phyloP scores from a whole-genome alignment of 2,888 invertebrate genomes.

The Tanytarsus gracilentus region DNA sequence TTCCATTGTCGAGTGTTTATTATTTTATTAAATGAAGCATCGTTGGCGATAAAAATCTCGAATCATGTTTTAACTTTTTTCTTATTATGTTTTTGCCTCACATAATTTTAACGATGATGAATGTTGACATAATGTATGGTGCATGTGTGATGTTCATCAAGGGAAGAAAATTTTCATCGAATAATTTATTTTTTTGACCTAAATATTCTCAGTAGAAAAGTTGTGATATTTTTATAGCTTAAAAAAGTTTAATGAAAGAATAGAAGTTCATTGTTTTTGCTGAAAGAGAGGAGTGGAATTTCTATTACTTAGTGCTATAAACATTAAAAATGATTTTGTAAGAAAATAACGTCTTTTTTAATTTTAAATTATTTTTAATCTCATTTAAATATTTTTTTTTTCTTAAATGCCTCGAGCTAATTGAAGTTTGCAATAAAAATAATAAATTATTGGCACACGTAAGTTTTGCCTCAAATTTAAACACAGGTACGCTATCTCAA shows the following conservation, averaged over 20 bases:
- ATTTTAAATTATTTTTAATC: too few species aligned
- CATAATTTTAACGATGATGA: constrained; percentile 7
- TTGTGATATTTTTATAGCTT: neutral
- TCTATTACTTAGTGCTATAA: neutral
- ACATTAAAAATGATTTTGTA: neutral
- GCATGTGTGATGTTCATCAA: too few species aligned
- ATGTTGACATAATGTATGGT: constrained; percentile 18
- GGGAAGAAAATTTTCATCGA: neutral
- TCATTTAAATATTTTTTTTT: too few species aligned
- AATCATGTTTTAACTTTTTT: neutral
- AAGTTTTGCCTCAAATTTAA: too few species aligned
- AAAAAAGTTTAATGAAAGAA: neutral
- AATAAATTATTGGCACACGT: too few species aligned
- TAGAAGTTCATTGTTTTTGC: constrained; percentile 3
- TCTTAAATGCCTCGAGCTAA: too few species aligned
- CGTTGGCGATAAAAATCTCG: constrained; percentile 7
- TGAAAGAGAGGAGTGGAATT: neutral
- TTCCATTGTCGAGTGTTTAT: neutral
- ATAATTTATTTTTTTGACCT: neutral
- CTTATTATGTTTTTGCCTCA: neutral
- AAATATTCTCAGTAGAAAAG: neutral
- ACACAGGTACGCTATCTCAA: too few species aligned
- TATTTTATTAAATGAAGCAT: constrained; percentile 7
- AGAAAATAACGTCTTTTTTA: neutral
- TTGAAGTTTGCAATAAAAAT: too few species aligned